Evolutionary conservation across 2,888 invertebrate species (phyloP), one percentile per base, ranked within the genome.

Genomic region (Chorisops tibialis): DNA sequence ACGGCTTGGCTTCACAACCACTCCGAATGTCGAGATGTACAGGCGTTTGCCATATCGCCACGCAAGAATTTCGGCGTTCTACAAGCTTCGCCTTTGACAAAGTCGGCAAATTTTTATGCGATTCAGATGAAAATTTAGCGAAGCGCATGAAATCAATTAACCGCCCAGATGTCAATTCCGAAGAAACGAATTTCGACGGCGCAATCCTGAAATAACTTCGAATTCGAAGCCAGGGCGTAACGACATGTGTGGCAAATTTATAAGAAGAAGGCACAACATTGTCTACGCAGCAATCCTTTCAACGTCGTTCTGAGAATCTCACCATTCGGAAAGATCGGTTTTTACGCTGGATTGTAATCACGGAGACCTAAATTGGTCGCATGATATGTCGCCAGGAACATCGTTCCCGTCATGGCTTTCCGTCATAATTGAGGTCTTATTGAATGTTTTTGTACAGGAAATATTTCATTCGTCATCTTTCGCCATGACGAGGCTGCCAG

Each of bases 111-210:
- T 30, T n/a, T 56, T 7, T 30, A 30, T 35, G 14, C 21, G 43
- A 24, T 56, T 43, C 45, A 56, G 43, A 18, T 45, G 12, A 14
- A 19, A 56, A 45, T 43, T 43, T 56, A 18, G 43, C 43, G 45
- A 18, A 43, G 56, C 56, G 56, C 43, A 56, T 21, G 56, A 56
- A 56, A 56, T 43, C 56, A 56, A 56, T 56, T 56, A 56, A 56
- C 56, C 56, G 56, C 56, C 56, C 56, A 56, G 56, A 56, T 56
- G 56, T 56, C 56, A 56, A 56, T 56, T 56, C 22, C 56, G 30
- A n/a, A 14, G 56, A 56, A 56, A 56, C 30, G 43, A 30, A 30
- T 56, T 56, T 43, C 11, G 30, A n/a, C 22, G 39, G 18, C 30
- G 45, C 43, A 56, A 12, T 43, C 56, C 30, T 43, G 24, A 38